Base-by-base conservation (phyloP, 2,113 vertebrate genomes). In the Calyptomena viridis region DNA sequence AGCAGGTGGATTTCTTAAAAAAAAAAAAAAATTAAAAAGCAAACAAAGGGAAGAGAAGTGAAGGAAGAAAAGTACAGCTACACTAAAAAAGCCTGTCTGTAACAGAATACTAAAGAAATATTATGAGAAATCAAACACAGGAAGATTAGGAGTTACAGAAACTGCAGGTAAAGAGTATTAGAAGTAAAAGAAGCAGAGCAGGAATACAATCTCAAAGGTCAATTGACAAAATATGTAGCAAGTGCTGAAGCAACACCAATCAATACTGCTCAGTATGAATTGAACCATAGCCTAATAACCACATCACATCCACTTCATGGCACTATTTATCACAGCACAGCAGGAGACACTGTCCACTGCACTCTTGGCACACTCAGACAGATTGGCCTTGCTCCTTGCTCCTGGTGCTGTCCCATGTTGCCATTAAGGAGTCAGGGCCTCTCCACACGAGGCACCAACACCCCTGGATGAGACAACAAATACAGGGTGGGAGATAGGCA, bases 221-320 rank as follows among this genome's bases (percentile, higher is more conserved):
- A 97, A 93, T 90, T 97, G 97, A 97, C 94, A 96, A 97, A 97
- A 97, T 87, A 96, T 5, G 10, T 66, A 96, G 93, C 91, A 81
- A 96, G 96, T 11, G 1, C 83, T 97, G 97, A 94, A 96, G 81
- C 90, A 97, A 80, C 95, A 82, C 95, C 95, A 96, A 97, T 97
- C 97, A 96, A 97, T 98, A 98, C 30, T 1, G 4, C 97, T 96
- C 96, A 69, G 93, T 95, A 88, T 87, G 94, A 98, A 95, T 78
- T 11, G 31, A 95, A 97, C 93, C 95, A 52, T 94, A 93, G 95
- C 80, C 96, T 96, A 97, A 98, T 89, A 97, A 97, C 93, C 95
- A 94, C 97, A 95, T 97, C 96, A 85, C 95, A 93, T 96, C 90
- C 96, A 80, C 92, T 97, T 94, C 37, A 66, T 56, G 85, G 89